Conservation (phyloP, 1,140 invertebrate species). For the Drosophila trapezifrons region DNA sequence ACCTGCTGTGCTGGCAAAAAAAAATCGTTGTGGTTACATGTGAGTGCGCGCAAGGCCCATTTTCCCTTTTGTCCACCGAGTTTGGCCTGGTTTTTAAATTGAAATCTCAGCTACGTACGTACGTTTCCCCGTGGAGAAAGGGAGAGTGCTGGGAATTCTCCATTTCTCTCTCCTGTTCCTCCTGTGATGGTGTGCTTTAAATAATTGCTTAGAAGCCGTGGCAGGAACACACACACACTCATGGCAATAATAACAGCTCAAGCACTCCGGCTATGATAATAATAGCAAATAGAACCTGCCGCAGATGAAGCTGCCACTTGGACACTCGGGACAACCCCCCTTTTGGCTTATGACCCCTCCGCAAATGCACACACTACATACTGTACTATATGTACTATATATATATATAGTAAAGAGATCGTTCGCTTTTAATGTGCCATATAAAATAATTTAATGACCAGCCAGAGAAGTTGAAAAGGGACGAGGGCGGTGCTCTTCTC, state of each 20-base stretch:
- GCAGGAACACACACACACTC: conserved; percentile 44
- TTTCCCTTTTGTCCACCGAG: conserved; percentile 18
- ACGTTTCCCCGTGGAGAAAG: conserved; percentile 8
- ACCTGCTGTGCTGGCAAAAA: conserved; percentile 26
- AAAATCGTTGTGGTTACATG: conserved; percentile 25
- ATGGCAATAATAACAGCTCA: conserved; percentile 64
- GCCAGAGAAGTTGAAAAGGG: conserved; percentile 10
- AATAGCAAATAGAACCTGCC: conserved; percentile 59
- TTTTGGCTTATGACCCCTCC: conserved; percentile 34
- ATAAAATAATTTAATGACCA: conserved; percentile 79
- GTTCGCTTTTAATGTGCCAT: conserved; percentile 74
- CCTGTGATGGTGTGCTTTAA: conserved; percentile 48
- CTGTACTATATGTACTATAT: conserved; percentile 9
- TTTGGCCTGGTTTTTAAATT: conserved; percentile 52
- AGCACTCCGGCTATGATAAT: conserved; percentile 48
- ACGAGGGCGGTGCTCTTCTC: not conserved
- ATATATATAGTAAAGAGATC: conserved; percentile 4
- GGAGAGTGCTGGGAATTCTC: conserved; percentile 16
- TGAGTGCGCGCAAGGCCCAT: not conserved
- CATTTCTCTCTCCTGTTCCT: not conserved
- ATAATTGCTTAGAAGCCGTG: conserved; percentile 71
- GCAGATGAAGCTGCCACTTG: conserved; percentile 21
- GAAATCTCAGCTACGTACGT: conserved; percentile 36
- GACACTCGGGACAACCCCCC: conserved; percentile 3
- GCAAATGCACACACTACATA: conserved; percentile 41